These are phyloP conservation scores for Xiphorhynchus elegans DNA, from an alignment of 2,113 vertebrate genomes.

Conservation along the genomic window DNA sequence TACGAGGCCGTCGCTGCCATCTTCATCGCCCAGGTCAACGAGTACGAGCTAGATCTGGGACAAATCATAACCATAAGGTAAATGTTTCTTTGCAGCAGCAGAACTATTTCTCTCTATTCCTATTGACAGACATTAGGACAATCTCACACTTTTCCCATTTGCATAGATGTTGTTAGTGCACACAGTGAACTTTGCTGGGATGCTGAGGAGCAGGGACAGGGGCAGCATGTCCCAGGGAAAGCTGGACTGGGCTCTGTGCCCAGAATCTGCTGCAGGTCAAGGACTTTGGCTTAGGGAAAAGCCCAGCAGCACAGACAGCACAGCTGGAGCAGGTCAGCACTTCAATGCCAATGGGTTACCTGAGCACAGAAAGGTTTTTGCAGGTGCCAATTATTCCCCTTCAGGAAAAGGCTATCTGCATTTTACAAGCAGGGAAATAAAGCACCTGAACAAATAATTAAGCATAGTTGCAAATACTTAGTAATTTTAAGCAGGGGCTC, in stretches of 20 bases:
- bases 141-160: rapidly evolving
- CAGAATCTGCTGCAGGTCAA: neutral
- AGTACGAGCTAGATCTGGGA: slow-evolving; percentile 87
- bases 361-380: neutral
- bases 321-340: neutral
- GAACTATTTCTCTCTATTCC: neutral
- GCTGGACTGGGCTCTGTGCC: neutral
- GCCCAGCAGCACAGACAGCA: neutral
- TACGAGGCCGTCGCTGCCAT: slow-evolving; percentile 89
- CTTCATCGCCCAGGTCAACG: slow-evolving; percentile 90
- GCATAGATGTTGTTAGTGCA: neutral
- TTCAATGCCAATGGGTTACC: neutral
- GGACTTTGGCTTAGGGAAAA: neutral
- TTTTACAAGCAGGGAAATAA: neutral
- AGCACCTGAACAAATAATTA: neutral
- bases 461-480: neutral
- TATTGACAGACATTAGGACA: rapidly evolving
- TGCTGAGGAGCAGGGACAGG: neutral
- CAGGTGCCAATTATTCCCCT: neutral
- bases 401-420: neutral
- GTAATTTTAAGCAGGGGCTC: neutral
- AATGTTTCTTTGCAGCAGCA: neutral
- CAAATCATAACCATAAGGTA: slow-evolving; percentile 90
- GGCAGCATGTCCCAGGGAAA: neutral
- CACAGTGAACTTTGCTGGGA: neutral